Conservation (phyloP, 2,113 vertebrate species). For the Phylloscopus whistleri region DNA sequence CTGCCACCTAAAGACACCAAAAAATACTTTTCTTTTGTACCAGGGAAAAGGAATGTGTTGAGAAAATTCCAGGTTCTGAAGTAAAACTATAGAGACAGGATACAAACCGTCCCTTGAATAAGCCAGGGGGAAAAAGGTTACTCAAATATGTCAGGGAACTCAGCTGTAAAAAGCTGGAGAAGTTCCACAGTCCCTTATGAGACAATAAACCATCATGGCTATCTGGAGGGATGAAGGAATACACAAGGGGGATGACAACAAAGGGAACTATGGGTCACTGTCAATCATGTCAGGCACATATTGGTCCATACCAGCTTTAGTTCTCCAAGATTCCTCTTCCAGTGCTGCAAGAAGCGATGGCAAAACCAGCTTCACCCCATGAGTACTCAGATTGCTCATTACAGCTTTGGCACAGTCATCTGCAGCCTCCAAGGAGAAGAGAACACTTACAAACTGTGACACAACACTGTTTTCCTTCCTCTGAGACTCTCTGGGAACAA, state of each 20-base stretch:
- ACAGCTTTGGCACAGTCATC: conserved; percentile 99
- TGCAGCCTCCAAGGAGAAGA: conserved; percentile 84
- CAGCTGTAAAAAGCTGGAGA: neutral
- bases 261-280: neutral
- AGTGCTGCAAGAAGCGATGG: conserved; percentile 93
- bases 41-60: neutral
- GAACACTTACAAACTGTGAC: conserved; percentile 26
- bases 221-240: neutral
- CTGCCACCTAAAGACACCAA: neutral
- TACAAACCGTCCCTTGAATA: neutral
- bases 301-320: conserved; percentile 87
- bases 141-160: neutral
- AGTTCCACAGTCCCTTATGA: neutral
- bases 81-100: neutral
- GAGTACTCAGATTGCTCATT: conserved; percentile 98
- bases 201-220: neutral
- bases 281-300: neutral
- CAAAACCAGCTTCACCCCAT: conserved; percentile 95
- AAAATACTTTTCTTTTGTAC: neutral
- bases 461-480: neutral
- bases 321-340: conserved; percentile 98
- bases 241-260: neutral
- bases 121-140: neutral
- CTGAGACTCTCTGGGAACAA: neutral
- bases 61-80: neutral